Base-by-base conservation (phyloP, 1,140 invertebrate species). In the Brachionus koreanus region DNA sequence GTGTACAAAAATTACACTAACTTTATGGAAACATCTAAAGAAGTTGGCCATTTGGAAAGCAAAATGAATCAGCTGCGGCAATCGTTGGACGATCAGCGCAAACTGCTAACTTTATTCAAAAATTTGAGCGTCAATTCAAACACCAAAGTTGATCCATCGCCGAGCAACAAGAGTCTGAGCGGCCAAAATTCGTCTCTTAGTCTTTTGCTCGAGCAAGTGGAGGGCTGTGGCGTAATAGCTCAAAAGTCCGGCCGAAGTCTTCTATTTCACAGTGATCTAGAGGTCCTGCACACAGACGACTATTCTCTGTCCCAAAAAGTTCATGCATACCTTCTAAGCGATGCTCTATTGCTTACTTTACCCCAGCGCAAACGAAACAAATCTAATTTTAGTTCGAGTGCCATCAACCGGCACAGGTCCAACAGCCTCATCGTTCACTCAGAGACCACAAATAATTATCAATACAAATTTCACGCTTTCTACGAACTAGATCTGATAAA, bases 11-110 rank as follows among this genome's bases (percentile, higher is more conserved):
- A 79, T 42, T 79, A 79, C 25, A 16, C 76, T 7, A 79, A 79
- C 19, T 79, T 79, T 65, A 79, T 79, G 76, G 76, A 79, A 42
- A 79, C 76, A 1, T 57, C 76, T 23, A 79, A 79, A 79, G 76
- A 79, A 65, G 61, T 79, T 3, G 76, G 76, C 23, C 76, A 79
- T 43, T 16, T 79, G 9, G 76, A 79, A 25, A 35, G 76, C 49
- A 79, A 79, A 79, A 79, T 79, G 76, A 65, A 43, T n/a, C 76
- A 79, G 57, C 12, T 79, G 19, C 46, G 76, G 13, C 49, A 61
- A 43, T 79, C 76, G 2, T 49, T 79, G n/a, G 76, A 79, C 16
- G 76, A 79, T 19, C 76, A 79, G 39, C 46, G 76, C 19, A 79
- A 79, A 79, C 16, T 79, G 23, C 29, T 79, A n/a, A 79, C 25